A percentile compares a stretch with the other conserved stretches of the same genome.
phyloP scores from a whole-genome alignment of 2,797 vertebrate genomes.

The Tadarida brasiliensis region DNA sequence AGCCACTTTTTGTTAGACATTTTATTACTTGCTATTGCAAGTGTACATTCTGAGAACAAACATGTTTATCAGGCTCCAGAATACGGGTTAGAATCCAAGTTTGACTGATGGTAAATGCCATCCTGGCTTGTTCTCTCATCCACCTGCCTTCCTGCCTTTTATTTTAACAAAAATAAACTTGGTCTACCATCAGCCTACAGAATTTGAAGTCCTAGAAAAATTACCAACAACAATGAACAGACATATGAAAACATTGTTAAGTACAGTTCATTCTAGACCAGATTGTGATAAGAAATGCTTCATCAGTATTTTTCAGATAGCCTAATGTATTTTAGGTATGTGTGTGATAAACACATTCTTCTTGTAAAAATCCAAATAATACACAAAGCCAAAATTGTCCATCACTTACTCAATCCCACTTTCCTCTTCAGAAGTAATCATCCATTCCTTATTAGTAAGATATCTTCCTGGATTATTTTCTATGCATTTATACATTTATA shows the following conservation, averaged over 20 bases:
- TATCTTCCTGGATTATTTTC: background rate
- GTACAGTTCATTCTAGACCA: slow-evolving; percentile 23
- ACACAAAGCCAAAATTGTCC: background rate
- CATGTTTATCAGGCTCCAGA: background rate
- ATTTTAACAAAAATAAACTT: slow-evolving; percentile 40
- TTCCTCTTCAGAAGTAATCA: background rate
- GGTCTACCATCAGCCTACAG: background rate
- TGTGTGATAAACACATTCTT: slow-evolving; percentile 23
- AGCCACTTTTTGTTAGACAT: background rate
- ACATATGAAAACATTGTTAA: slow-evolving; percentile 39
- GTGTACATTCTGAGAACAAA: background rate
- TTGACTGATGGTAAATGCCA: background rate
- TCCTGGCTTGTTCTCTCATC: background rate
- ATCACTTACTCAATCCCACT: background rate
- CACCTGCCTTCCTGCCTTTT: background rate
- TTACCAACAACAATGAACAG: background rate
- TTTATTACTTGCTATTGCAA: background rate
- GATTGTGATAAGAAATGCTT: slow-evolving; percentile 15
- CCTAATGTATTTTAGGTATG: background rate
- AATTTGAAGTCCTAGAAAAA: slow-evolving; percentile 50
- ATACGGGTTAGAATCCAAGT: background rate
- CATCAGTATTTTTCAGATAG: slow-evolving; percentile 6
- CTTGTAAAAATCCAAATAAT: slow-evolving; percentile 1
- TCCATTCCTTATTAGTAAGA: background rate
- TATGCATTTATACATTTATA: background rate